These are phyloP conservation scores for Bombus haemorrhoidalis DNA, from an alignment of 1,140 invertebrate genomes.

Conservation along the genomic window DNA sequence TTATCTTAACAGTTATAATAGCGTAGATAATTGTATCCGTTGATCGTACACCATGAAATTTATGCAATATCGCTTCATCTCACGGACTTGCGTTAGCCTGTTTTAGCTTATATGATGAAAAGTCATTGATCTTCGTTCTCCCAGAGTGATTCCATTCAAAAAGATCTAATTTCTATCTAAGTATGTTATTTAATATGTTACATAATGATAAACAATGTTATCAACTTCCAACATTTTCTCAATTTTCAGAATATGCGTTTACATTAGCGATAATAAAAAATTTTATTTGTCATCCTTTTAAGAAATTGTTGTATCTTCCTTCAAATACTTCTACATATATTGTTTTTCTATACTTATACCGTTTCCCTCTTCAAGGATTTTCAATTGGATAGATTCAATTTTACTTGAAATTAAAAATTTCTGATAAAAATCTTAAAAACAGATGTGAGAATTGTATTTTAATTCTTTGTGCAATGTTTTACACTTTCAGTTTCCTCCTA, in stretches of 20 bases:
- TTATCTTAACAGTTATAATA: conserved; percentile 23
- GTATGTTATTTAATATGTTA: not conserved
- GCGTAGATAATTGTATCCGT: conserved; percentile 8
- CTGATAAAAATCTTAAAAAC: not conserved
- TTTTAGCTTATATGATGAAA: not conserved
- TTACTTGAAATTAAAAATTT: not conserved
- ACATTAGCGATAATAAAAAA: not conserved
- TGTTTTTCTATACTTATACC: not conserved
- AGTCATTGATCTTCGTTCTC: conserved; percentile 2
- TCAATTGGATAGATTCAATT: not conserved
- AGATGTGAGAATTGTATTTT: not conserved
- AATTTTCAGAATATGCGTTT: conserved; percentile 18
- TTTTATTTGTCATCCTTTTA: not conserved
- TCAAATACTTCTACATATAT: not conserved
- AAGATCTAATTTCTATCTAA: not conserved
- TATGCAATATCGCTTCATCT: conserved; percentile 19
- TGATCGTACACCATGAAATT: conserved; percentile 22
- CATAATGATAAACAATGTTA: conserved; percentile 8
- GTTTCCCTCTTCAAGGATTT: not conserved
- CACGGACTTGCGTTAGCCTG: not conserved
- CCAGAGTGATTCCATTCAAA: conserved; percentile 15
- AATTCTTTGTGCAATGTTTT: not conserved
- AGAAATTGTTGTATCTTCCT: not conserved
- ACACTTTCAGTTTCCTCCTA: not conserved
- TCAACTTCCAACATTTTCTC: not conserved